Base-by-base conservation (phyloP, 2,113 vertebrate species). In the Myotis lucifugus region DNA sequence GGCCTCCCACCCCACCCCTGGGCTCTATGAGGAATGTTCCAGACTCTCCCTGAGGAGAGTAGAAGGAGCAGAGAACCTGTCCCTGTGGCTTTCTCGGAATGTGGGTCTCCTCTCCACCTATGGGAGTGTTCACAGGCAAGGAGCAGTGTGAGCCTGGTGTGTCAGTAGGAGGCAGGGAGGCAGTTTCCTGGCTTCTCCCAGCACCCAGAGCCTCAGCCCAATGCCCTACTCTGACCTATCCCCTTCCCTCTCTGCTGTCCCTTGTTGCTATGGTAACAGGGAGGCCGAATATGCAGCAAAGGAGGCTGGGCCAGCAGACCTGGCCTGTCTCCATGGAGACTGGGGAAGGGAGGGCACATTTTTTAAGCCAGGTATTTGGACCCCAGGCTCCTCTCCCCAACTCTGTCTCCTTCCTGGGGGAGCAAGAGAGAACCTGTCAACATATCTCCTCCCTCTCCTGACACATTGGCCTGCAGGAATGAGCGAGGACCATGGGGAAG, bases 221-320 rank as follows among this genome's bases (percentile, higher is more conserved):
- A 76, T 87, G 90, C 92, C 77, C 54, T 96, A 83, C 92, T 88
- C 66, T 95, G 94, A 96, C 90, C 94, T 21, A 42, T 92, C 88
- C 91, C 88, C 91, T 92, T 93, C 95, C 70, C 70, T 85, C 69
- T 76, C 21, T 52, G 46, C 96, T 13, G 87, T 96, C 93, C 95
- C 42, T 92, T 90, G 97, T 97, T 97, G 95, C 97, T 87, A 96
- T 93, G 67, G 97, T 77, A 95, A 97, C 81, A 77, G 72, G 84
- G 48, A 96, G 97, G 79, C 91, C 48, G 67, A 92, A 17, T 93
- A 78, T 96, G 97, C 95, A 93, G 95, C 95, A 97, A 86, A 94
- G 91, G 91, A 96, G 94, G 95, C 76, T 95, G 96, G 97, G 95
- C 88, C 94, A 86, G 74, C 93, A 97, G 97, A 97, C 64, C 89